phyloP scores from a whole-genome alignment of 2,113 vertebrate species.

The Capreolus pygargus region DNA sequence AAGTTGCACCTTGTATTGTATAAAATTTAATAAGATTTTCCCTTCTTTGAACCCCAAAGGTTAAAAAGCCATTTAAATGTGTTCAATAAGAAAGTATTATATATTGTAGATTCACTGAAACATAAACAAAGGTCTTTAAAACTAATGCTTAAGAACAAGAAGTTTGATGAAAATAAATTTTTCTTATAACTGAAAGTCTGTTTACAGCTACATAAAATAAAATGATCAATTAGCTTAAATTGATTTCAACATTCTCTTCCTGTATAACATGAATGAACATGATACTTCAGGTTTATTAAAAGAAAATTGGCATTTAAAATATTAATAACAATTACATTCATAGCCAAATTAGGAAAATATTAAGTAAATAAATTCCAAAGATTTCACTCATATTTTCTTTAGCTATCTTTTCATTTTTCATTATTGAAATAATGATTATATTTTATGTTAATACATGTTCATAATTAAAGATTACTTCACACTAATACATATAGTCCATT shows the following conservation, averaged over 20 bases:
- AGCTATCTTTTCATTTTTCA: not conserved
- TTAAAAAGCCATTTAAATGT: constrained; percentile 26
- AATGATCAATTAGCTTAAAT: constrained; percentile 21
- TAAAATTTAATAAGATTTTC: constrained; percentile 29
- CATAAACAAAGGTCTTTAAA: constrained; percentile 43
- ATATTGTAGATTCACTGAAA: not conserved
- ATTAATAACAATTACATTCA: not conserved
- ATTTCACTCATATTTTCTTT: not conserved
- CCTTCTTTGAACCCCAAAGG: not conserved
- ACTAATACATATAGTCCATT: not conserved
- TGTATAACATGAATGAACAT: not conserved
- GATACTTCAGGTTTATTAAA: not conserved
- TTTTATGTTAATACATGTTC: not conserved
- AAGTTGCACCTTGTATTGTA: constrained; percentile 48
- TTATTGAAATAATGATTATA: not conserved
- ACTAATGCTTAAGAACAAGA: not conserved
- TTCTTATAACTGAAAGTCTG: constrained; percentile 31
- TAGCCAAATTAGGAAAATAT: not conserved
- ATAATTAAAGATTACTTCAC: not conserved
- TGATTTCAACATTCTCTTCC: not conserved
- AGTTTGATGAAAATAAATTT: constrained; percentile 23
- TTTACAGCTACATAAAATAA: not conserved
- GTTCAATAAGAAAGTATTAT: not conserved
- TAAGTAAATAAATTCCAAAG: not conserved
- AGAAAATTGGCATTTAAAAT: not conserved